Base-by-base conservation (phyloP, 2,888 invertebrate species). In the Abscondita cerata region DNA sequence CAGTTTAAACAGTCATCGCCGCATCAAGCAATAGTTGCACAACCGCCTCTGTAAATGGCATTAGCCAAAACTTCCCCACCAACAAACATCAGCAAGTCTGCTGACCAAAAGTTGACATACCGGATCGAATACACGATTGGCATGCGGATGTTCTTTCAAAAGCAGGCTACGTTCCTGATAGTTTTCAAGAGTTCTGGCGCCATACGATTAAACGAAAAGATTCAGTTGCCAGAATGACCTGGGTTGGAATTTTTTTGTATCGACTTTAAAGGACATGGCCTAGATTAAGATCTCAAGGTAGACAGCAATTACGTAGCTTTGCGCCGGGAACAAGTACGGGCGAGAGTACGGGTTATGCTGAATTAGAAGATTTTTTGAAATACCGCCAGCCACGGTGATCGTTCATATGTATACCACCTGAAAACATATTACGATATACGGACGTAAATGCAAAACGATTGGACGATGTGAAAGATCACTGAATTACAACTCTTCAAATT, bases 401-500 rank as follows among this genome's bases (percentile, higher is more conserved):
- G 83, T 84, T 16, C 81, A 78, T 8, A 81, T 83, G 47, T 76
- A 78, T 38, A 75, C 75, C 19, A 63, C 60, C n/a, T 67, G 64
- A 69, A 59, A 54, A 80, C 78, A 48, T 79, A 75, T 41, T 65
- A 52, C 18, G 62, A 59, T 64, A 67, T 48, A 64, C 68, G 6
- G 66, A 65, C 2, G 62, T 67, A 15, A 59, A 69, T 11, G 82
- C 82, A 79, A 85, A 88, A 52, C 93, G 94, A 76, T 80, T 96
- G 67, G 95, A 96, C 78, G 94, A 96, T 80, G 86, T 96, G 77
- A 92, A 93, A 71, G 97, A 98, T 83, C 93, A 96, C 82, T 99
- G 98, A 98, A 95, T 98, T 69, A 97, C 97, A 70, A 93, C 93
- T 9, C 96, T 97, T 52, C 99, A 99, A 82, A 89, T 96, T 62